phyloP scores from a whole-genome alignment of 2,113 vertebrate species.

The Myocastor coypus region DNA sequence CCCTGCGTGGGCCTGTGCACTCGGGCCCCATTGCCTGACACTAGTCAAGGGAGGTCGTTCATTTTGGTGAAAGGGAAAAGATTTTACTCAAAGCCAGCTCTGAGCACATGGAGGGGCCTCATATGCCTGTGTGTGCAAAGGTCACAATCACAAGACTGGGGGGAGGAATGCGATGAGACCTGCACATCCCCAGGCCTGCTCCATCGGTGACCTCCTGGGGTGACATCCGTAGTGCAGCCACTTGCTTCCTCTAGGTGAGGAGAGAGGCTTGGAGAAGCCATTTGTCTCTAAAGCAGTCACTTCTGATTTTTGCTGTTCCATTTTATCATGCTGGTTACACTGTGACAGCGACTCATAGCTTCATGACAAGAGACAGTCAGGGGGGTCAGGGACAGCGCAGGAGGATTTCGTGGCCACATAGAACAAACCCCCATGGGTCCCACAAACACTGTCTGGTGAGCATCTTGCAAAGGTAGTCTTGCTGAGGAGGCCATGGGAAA shows the following conservation, averaged over 20 bases:
- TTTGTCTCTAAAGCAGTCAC: neutral
- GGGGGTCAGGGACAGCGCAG: neutral
- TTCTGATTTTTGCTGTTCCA: neutral
- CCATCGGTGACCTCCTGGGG: neutral
- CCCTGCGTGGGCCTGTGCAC: neutral
- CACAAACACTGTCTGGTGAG: neutral
- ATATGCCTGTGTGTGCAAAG: neutral
- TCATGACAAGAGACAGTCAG: neutral
- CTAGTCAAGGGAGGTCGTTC: neutral
- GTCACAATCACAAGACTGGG: neutral
- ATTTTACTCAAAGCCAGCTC: neutral
- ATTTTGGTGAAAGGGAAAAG: neutral
- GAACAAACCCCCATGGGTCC: neutral
- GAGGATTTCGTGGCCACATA: neutral
- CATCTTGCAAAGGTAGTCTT: neutral
- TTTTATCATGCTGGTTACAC: neutral
- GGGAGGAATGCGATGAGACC: neutral
- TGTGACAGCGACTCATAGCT: neutral
- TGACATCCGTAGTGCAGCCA: too few relatives aligned
- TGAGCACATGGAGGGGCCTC: neutral
- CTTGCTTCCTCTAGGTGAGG: neutral
- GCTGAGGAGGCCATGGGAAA: neutral
- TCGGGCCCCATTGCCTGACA: neutral
- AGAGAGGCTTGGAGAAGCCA: neutral
- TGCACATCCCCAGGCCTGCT: neutral